Evolutionary conservation across 2,797 vertebrate species (phyloP).

Genomic region (Meda fulgida): DNA sequence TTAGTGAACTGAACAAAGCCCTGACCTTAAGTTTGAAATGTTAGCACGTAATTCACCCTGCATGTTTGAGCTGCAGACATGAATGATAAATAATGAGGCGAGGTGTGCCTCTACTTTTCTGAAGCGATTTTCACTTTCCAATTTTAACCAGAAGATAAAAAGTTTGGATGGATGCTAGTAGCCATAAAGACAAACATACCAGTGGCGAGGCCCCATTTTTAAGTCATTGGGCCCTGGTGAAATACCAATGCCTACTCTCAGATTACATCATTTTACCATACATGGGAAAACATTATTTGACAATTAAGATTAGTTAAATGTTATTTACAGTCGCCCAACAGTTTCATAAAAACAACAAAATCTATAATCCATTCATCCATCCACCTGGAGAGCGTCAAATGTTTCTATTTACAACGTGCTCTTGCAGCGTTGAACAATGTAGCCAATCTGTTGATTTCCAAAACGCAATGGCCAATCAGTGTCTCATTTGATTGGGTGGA

Average conservation of each 20-base stretch:
- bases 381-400: not conserved
- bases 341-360: not conserved
- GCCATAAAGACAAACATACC: not conserved
- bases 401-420: not conserved
- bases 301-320: too few relatives aligned
- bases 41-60: not conserved
- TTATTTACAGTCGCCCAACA: too few relatives aligned
- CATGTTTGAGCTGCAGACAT: not conserved
- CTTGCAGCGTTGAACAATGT: too few relatives aligned
- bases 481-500: too few relatives aligned
- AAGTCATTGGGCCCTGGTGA: not conserved
- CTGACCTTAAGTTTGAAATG: not conserved
- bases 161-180: not conserved
- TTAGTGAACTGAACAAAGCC: not conserved
- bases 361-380: not conserved
- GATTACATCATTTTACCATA: not conserved
- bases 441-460: not conserved
- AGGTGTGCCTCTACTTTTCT: too few relatives aligned
- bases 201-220: not conserved
- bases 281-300: not conserved
- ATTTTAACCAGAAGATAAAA: not conserved
- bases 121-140: too few relatives aligned
- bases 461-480: not conserved
- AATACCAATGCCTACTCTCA: not conserved
- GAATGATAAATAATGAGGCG: conserved; percentile 1